Evolutionary conservation across 2,888 invertebrate genomes (phyloP).

Genomic region (Xestoiulus laeticollis): DNA sequence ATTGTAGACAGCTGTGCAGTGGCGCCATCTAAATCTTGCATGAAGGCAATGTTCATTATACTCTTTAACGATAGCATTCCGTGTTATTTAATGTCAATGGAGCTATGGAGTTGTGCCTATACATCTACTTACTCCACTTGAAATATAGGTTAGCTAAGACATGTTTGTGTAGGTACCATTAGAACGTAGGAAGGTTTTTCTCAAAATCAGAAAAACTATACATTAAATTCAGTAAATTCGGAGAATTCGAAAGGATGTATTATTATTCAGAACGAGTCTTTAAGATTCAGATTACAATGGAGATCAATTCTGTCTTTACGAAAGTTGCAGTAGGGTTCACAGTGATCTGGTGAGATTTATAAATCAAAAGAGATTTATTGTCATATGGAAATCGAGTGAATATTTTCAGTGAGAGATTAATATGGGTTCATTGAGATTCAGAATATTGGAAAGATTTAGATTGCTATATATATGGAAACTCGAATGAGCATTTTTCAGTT

Average conservation of each 20-base stretch:
- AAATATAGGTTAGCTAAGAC: too few relatives aligned
- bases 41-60: too few relatives aligned
- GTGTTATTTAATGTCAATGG: too few relatives aligned
- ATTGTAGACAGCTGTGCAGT: too few relatives aligned
- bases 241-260: neutral
- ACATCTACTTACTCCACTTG: too few relatives aligned
- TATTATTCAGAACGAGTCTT: neutral
- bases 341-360: neutral
- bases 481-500: neutral
- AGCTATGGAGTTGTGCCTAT: too few relatives aligned
- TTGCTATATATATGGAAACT: neutral
- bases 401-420: neutral
- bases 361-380: constrained; percentile 15
- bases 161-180: too few relatives aligned
- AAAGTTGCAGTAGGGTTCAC: neutral
- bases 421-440: neutral
- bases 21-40: too few relatives aligned
- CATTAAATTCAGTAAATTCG: neutral
- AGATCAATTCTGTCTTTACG: neutral
- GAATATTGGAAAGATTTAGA: neutral
- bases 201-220: too few relatives aligned
- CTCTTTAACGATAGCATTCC: too few relatives aligned
- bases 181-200: too few relatives aligned
- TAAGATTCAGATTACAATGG: constrained; percentile 1
- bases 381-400: neutral